A percentile compares a stretch with the other conserved stretches of the same genome.
phyloP scores from a whole-genome alignment of 2,113 vertebrate genomes.

The Accipiter virgatus region DNA sequence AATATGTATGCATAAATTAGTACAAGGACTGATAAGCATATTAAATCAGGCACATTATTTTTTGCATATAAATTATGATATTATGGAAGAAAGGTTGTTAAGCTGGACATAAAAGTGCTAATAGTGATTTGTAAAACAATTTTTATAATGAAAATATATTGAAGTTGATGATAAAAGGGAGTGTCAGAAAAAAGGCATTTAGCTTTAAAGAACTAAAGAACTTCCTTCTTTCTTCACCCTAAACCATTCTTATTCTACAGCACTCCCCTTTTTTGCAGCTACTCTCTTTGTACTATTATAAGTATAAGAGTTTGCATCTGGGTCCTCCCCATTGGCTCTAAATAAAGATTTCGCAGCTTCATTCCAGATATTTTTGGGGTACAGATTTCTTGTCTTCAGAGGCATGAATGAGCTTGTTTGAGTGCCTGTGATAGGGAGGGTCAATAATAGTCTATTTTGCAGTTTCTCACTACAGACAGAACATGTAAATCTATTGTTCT shows the following conservation, averaged over 20 bases:
- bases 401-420: background rate
- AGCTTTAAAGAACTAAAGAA: background rate
- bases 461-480: background rate
- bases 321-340: background rate
- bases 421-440: background rate
- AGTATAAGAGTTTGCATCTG: background rate
- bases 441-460: background rate
- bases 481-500: background rate
- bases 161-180: background rate
- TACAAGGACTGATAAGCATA: constrained; percentile 39
- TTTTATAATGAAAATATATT: background rate
- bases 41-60: constrained; percentile 37
- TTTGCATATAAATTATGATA: constrained; percentile 59
- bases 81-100: constrained; percentile 15
- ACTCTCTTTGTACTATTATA: background rate
- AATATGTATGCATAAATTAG: constrained; percentile 61
- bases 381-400: background rate
- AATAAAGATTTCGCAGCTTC: background rate
- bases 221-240: background rate
- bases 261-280: background rate
- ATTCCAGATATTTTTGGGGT: background rate
- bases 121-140: background rate
- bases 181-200: background rate
- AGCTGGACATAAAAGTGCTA: background rate
- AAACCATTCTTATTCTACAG: background rate